phyloP scores from a whole-genome alignment of 2,888 invertebrate genomes.

The Eupithecia abbreviata region DNA sequence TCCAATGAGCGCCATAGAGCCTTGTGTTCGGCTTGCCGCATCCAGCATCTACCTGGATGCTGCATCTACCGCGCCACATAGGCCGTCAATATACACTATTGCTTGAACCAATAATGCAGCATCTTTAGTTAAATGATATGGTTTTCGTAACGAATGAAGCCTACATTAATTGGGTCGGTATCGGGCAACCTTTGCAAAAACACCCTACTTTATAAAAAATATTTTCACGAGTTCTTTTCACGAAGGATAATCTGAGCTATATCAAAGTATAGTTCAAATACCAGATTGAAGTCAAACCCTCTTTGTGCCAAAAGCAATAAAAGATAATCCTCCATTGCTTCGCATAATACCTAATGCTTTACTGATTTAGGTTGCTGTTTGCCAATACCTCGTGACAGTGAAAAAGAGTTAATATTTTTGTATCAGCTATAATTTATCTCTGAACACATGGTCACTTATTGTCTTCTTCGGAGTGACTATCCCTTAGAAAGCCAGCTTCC shows the following conservation, averaged over 20 bases:
- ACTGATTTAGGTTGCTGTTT: background rate
- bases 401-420: background rate
- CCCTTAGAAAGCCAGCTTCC: no score
- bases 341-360: background rate
- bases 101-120: background rate
- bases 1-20: no score
- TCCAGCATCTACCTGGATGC: no score
- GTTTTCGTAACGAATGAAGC: background rate
- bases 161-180: background rate
- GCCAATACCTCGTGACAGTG: background rate
- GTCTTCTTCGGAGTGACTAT: background rate
- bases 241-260: conserved; percentile 16
- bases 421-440: background rate
- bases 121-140: background rate
- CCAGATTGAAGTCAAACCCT: background rate
- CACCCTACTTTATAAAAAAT: background rate
- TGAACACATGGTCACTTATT: background rate
- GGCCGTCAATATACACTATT: background rate
- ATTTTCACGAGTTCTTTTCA: conserved; percentile 9
- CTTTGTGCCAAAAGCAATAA: conserved; percentile 15
- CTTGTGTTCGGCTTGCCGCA: no score
- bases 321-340: background rate
- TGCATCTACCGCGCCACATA: no score
- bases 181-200: background rate
- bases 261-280: conserved; percentile 21